Evolutionary conservation across 2,113 vertebrate species (phyloP).

Genomic region (Cebus imitator): DNA sequence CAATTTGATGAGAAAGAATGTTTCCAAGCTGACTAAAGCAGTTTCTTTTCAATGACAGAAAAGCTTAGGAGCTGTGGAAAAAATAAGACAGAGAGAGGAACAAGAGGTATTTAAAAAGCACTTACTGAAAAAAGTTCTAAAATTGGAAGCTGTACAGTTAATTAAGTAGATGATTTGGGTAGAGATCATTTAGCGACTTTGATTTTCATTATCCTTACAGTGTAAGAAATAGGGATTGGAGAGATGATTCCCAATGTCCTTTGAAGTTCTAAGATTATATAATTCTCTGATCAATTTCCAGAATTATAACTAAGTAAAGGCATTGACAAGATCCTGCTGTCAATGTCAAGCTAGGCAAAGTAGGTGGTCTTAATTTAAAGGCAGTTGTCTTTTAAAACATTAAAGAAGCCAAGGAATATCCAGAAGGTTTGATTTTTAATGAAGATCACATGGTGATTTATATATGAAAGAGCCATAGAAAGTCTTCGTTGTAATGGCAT

Average conservation of each 20-base stretch:
- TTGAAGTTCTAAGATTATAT: neutral
- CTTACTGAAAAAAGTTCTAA: neutral
- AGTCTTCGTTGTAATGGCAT: neutral
- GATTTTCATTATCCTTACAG: neutral
- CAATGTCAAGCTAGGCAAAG: neutral
- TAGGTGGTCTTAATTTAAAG: neutral
- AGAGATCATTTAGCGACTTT: neutral
- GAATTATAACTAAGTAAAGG: neutral
- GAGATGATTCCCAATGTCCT: neutral
- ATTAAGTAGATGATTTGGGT: neutral
- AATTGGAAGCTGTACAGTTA: neutral
- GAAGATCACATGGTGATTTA: neutral
- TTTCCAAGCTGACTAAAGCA: neutral
- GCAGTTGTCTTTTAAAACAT: neutral
- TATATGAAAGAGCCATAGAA: neutral
- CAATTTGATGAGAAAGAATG: conserved; percentile 7
- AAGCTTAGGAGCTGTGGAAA: neutral
- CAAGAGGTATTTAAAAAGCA: neutral
- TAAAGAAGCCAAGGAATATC: neutral
- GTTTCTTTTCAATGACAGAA: conserved; percentile 9
- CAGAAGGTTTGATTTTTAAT: neutral
- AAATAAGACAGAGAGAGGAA: neutral
- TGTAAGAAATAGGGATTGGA: neutral
- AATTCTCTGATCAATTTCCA: neutral
- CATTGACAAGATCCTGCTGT: neutral